Percentiles rank a stretch among this genome's conserved stretches.
Evolutionary conservation across 2,113 vertebrate species (phyloP).

Genomic region (Oncorhynchus keta): DNA sequence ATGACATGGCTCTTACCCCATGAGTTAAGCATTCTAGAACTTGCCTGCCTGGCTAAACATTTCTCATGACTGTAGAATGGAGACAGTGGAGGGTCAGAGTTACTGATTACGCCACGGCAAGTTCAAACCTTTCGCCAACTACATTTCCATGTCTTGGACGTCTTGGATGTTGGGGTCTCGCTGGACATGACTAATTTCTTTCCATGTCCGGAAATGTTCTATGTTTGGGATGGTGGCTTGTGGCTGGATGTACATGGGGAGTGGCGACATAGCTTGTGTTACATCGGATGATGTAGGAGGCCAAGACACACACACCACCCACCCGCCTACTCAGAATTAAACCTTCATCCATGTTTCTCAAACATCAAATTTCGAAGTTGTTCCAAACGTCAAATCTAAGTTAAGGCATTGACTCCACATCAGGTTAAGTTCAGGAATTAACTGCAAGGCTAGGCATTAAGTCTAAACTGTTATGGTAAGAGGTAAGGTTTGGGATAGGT

Average conservation of each 20-base stretch:
- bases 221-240: neutral
- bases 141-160: neutral
- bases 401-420: no score
- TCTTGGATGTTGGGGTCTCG: neutral
- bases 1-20: constrained; percentile 11
- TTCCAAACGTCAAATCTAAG: no score
- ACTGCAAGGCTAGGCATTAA: no score
- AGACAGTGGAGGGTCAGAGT: no score
- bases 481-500: no score
- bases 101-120: neutral
- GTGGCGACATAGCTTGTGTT: no score
- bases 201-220: neutral
- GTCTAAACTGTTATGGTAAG: no score
- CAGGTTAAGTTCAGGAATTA: no score
- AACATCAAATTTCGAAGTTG: no score
- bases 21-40: neutral
- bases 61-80: constrained; percentile 8
- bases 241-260: neutral
- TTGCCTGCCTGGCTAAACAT: neutral
- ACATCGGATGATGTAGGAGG: neutral
- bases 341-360: no score
- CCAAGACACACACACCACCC: no score
- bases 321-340: no score
- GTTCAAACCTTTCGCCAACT: neutral
- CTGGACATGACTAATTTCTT: neutral